Base-by-base conservation (phyloP, 1,140 invertebrate genomes). In the Conus betulinus region DNA sequence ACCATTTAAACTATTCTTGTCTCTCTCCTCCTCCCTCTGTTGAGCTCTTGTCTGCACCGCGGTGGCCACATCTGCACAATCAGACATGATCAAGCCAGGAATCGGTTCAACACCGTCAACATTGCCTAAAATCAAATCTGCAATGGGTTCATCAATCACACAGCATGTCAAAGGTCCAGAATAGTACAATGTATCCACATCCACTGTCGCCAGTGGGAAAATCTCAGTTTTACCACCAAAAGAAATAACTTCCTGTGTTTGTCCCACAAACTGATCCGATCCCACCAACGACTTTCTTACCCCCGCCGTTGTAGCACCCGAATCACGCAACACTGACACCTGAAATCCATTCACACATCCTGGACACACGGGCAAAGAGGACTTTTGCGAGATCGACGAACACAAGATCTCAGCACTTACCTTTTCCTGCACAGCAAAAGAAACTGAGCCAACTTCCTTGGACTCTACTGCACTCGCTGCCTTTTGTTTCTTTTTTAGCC, bases 51-150 rank as follows among this genome's bases (percentile, higher is more conserved):
- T 51, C 78, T 39, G n/a, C 78, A 15, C 78, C 39, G 25, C 78
- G 3, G 15, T 20, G n/a, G 78, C 78, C 17, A 81, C 78, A 39
- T 81, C 78, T 51, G 25, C 78, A 39, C 25, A 57, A 57, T 57
- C 55, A 57, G 55, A 57, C 81, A 53, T 23, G 8, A 39, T 55
- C 81, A 39, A 55, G 20, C 81, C 39, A 55, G 39, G 81, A 55
- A 57, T 83, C 7, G 39, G n/a, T 55, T 25, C 13, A 6, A n/a
- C 53, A 55, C 52, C 81, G 13, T 83, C 53, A 27, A 78, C 51
- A n/a, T 76, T 76, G 15, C 84, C 84, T 13, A 85, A 13, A 5
- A 85, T 85, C 5, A 85, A 27, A 52, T 85, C 84, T 8, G 39
- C 27, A 3, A 85, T 27, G 4, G 84, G 84, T 10, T 85, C 27